Evolutionary conservation across 2,888 invertebrate genomes (phyloP).

Genomic region (Phaonia tiefii): DNA sequence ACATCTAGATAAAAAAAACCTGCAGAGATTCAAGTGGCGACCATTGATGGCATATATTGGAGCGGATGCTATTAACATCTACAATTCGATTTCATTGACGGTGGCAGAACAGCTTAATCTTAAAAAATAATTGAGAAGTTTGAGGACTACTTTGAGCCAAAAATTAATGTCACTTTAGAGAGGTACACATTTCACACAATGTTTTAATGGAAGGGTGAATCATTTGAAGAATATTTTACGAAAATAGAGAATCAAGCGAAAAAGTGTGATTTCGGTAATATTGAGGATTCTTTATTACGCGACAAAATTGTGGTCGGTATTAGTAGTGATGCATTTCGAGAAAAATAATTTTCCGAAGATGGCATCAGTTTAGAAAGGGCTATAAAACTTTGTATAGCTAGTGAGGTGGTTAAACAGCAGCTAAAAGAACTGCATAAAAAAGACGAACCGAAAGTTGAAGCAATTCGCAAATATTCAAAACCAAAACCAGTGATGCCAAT

Average conservation of each 20-base stretch:
- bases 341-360: conserved; percentile 59
- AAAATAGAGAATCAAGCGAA: no score
- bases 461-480: conserved; percentile 52
- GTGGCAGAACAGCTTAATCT: not conserved
- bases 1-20: conserved; percentile 57
- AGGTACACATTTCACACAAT: conserved; percentile 61
- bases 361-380: conserved; percentile 56
- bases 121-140: conserved; percentile 26
- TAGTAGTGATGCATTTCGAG: no score
- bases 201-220: conserved; percentile 51
- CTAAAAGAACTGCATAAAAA: no score
- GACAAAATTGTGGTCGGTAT: no score
- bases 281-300: no score
- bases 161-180: conserved; percentile 61
- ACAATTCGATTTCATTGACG: conserved; percentile 4
- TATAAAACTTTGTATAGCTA: conserved; percentile 61
- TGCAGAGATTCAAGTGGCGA: conserved; percentile 13
- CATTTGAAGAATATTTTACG: no score
- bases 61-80: conserved; percentile 32
- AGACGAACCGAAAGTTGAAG: no score
- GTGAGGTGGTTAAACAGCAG: no score
- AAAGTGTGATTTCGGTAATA: no score
- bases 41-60: conserved; percentile 25
- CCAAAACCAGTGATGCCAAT: no score
- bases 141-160: not conserved